Evolutionary conservation across 1,140 invertebrate genomes (phyloP), one percentile per base, ranked within the genome.

Genomic region (Phthorimaea operculella): DNA sequence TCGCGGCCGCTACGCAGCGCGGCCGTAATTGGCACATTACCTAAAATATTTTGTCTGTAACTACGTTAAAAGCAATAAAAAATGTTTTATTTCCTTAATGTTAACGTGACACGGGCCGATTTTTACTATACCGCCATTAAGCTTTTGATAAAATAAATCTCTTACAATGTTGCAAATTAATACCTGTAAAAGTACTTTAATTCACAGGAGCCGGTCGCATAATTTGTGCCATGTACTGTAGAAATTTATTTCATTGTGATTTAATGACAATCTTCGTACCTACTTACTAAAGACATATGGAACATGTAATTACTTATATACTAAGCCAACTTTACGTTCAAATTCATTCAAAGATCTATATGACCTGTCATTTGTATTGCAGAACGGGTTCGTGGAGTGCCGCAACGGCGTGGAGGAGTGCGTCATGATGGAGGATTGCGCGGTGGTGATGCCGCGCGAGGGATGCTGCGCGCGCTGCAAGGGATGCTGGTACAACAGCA

Each of bases 401-500:
- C 67, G 73, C 11, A 76, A 68, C 51, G 76, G 74, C 49, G 68
- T 53, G 10, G 76, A 81, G 33, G 79, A 80, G 71, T 84, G 81
- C 56, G 75, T 72, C 42, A 55, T 67, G 52, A 76, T 79, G 72
- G 76, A 80, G 7, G 78, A 84, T 52, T 84, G 81, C 16, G 79
- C 79, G 0, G 79, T 84, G 12, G 60, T 75, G 57, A 75, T 84
- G 78, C 81, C 81, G 6, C 72, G 79, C 0, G 78, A 80, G 52
- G 79, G 81, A 1, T 84, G 81, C 64, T 84, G 81, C 55, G 69
- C 76, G 5, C 70, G 73, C n/a, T 84, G 81, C 59, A 85, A 83
- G 60, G 94, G 93, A 12, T 96, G 95, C 79, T 86, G 89, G 52
- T 90, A 90, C 72, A 90, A 92, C 21, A 92, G 93, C 6, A 81